Evolutionary conservation across 2,113 vertebrate genomes (phyloP), one percentile per base, ranked within the genome.

Genomic region (Cinclus mexicanus): DNA sequence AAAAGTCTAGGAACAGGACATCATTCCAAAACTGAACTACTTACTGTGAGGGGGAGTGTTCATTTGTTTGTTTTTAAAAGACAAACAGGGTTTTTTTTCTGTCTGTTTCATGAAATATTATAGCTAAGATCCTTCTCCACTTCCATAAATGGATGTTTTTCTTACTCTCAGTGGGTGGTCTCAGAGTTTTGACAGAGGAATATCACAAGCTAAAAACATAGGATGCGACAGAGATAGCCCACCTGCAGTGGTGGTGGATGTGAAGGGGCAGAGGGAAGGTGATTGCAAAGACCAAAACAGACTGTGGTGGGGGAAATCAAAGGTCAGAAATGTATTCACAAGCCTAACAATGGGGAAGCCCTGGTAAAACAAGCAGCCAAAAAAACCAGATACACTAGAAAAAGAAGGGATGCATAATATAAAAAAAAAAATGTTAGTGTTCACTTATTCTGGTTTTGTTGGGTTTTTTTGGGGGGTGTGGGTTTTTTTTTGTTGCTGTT

Each of bases 121-220:
- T 82, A 97, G 82, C 91, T 78, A 70, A 89, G 93, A 94, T 96
- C 93, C 77, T 88, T 93, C 87, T 96, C 68, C 42, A 25, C 83
- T 97, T 91, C 95, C 97, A 97, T 97, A 97, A 97, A 97, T 96
- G 95, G 97, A 87, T 97, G 92, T 95, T 97, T 97, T 96, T 92
- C 94, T 97, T 96, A 64, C 60, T 96, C 95, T 96, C 89, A 35
- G 95, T 97, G 96, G 97, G 97, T 97, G 97, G 97, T 97, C 97
- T 96, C 74, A 10, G 78, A 79, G 89, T 95, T 95, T 92, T 94
- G 94, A 93, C 91, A 95, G 79, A 83, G 80, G 37, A 97, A 92
- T 88, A 95, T 89, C 93, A 84, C 95, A 97, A 94, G 65, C 84
- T 93, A 93, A 94, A 94, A 96, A 89, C 92, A 96, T 76, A 92